phyloP scores from a whole-genome alignment of 2,888 invertebrate species.

The Sphaerophoria taeniata region DNA sequence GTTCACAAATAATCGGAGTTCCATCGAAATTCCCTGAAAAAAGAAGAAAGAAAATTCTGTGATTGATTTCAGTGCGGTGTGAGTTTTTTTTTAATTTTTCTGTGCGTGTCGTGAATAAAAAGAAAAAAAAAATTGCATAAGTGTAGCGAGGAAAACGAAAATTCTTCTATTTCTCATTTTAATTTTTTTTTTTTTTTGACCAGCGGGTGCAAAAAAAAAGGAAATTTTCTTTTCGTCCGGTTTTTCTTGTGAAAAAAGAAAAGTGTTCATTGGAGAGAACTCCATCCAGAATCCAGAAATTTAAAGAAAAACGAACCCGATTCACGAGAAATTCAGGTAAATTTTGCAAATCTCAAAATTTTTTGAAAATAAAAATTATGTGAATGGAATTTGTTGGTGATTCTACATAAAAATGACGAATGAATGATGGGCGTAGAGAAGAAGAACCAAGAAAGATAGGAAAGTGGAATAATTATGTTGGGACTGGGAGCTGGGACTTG shows the following conservation, averaged over 20 bases:
- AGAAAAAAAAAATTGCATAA: constrained; percentile 71
- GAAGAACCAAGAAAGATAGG: constrained; percentile 11
- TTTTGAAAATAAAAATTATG: constrained; percentile 30
- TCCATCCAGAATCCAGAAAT: not conserved
- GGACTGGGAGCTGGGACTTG: not conserved
- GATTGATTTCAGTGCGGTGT: constrained; percentile 23
- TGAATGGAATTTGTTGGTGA: constrained; percentile 72
- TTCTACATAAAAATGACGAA: constrained; percentile 35
- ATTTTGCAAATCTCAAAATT: constrained; percentile 36
- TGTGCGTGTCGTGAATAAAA: constrained; percentile 41
- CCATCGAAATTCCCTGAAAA: not conserved
- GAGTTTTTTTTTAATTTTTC: constrained; percentile 21
- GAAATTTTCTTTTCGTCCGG: constrained; percentile 22
- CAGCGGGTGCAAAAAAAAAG: constrained; percentile 3
- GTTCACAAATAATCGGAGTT: constrained; percentile 26
- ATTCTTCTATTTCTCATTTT: constrained; percentile 14
- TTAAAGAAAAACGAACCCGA: constrained; percentile 10
- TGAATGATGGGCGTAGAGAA: constrained; percentile 41
- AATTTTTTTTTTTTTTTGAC: not conserved
- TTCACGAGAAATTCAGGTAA: constrained; percentile 3
- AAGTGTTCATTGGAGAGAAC: not conserved
- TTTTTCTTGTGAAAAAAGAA: constrained; percentile 8
- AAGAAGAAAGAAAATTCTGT: not conserved
- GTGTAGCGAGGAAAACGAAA: constrained; percentile 57
- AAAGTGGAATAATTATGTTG: constrained; percentile 2